phyloP scores from a whole-genome alignment of 1,140 invertebrate species.

The Drosophila ficusphila region DNA sequence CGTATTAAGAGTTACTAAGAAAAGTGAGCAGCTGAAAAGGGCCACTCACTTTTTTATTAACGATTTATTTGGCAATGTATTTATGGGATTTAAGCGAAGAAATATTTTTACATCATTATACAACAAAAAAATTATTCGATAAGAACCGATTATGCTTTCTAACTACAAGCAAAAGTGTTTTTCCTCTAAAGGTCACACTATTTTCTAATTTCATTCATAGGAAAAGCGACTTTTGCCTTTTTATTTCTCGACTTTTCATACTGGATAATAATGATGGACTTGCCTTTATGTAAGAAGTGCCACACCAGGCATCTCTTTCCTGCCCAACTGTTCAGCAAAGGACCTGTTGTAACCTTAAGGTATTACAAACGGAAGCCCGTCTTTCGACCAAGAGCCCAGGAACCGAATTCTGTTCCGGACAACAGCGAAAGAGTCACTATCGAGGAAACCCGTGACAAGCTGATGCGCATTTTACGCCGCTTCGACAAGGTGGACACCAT shows the following conservation, averaged over 20 bases:
- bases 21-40: conserved; percentile 32
- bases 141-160: too few relatives aligned
- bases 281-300: background rate
- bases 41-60: too few relatives aligned
- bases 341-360: background rate
- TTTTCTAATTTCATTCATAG: too few relatives aligned
- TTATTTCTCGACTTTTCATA: background rate
- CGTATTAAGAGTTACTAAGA: conserved; percentile 23
- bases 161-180: too few relatives aligned
- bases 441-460: background rate
- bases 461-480: background rate
- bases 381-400: background rate
- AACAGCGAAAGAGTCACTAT: background rate
- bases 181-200: too few relatives aligned
- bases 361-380: background rate
- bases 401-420: background rate
- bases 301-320: background rate
- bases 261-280: background rate
- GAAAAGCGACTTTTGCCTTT: too few relatives aligned
- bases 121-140: too few relatives aligned
- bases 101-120: too few relatives aligned
- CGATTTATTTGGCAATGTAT: too few relatives aligned
- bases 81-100: too few relatives aligned
- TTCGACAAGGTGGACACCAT: background rate
- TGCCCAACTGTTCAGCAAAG: too few relatives aligned